phyloP scores from a whole-genome alignment of 2,797 vertebrate species.

The Pangasius krempfi region DNA sequence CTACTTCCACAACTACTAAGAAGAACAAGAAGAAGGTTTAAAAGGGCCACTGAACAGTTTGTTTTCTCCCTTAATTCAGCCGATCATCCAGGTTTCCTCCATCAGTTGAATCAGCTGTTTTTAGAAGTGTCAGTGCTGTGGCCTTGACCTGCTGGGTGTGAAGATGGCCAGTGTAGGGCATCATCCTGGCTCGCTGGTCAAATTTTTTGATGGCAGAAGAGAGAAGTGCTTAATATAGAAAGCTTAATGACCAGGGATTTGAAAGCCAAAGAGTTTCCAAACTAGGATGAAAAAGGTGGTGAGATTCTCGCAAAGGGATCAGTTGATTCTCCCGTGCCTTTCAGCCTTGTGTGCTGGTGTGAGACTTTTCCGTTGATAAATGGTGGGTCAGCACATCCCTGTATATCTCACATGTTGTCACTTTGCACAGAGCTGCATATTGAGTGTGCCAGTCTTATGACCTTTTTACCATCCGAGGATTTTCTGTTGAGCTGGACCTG shows the following conservation, averaged over 20 bases:
- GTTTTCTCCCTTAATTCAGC: background rate
- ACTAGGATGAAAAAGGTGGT: constrained; percentile 66
- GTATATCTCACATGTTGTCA: constrained; percentile 49
- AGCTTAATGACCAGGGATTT: constrained; percentile 64
- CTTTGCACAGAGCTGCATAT: constrained; percentile 16
- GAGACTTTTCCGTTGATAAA: constrained; percentile 43
- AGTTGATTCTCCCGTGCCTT: constrained; percentile 64
- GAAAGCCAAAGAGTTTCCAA: constrained; percentile 63
- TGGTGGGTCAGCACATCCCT: constrained; percentile 41
- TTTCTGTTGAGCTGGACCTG: constrained; percentile 21
- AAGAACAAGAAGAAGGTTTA: background rate
- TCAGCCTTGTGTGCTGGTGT: constrained; percentile 18
- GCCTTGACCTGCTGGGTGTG: constrained; percentile 23
- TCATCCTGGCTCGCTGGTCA: constrained; percentile 15
- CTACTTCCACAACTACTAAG: background rate
- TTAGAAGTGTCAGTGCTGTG: background rate
- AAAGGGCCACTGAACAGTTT: background rate
- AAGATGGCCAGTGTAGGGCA: constrained; percentile 10
- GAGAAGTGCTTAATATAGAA: constrained; percentile 72
- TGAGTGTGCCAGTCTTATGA: constrained; percentile 45
- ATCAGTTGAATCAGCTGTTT: constrained; percentile 9
- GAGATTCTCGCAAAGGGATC: constrained; percentile 67
- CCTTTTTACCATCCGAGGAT: constrained; percentile 34
- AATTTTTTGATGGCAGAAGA: constrained; percentile 27
- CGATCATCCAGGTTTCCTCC: background rate